Percentiles rank a stretch among this genome's conserved stretches.
These are phyloP conservation scores for Cassiopea andromeda DNA, from an alignment of 30 jellyfish, hydroid and myxozoan species.

Conservation along the genomic window DNA sequence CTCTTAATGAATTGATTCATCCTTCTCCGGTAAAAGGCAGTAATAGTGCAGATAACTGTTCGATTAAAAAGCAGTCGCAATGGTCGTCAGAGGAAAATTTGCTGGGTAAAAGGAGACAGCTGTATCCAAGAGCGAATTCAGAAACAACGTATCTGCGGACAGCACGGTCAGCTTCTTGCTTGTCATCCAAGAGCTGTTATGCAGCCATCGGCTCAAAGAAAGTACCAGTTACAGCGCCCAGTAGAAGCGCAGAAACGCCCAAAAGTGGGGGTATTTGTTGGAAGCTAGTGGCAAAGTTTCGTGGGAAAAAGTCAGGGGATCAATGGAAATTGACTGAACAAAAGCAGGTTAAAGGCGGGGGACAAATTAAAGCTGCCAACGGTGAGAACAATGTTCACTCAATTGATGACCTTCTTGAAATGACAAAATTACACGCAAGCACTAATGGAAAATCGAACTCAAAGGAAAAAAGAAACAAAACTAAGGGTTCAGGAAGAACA, in stretches of 20 bases:
- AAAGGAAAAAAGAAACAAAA: conserved; percentile 31
- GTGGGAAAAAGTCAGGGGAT: conserved; percentile 31
- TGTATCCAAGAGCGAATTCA: conserved; percentile 39
- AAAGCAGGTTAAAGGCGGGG: neutral
- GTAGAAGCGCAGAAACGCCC: conserved; percentile 7
- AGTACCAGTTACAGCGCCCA: neutral
- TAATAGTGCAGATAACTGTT: conserved; percentile 16
- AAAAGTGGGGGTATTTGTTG: conserved; percentile 33
- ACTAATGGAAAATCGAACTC: conserved; percentile 12
- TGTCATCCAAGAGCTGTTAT: conserved; percentile 66
- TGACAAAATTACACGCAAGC: conserved; percentile 6
- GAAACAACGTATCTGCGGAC: conserved; percentile 43
- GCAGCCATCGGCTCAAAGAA: conserved; percentile 46
- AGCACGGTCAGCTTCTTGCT: conserved; percentile 57
- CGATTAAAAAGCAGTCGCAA: conserved; percentile 9
- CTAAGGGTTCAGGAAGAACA: conserved; percentile 7
- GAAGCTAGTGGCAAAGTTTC: conserved; percentile 47
- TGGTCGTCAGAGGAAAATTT: conserved; percentile 57
- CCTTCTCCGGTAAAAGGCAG: conserved; percentile 35
- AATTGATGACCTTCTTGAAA: conserved; percentile 56
- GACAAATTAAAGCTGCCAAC: conserved; percentile 4
- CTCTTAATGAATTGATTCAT: conserved; percentile 51
- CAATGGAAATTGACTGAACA: neutral
- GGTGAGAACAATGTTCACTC: conserved; percentile 9
- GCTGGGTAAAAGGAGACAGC: neutral